Conservation (phyloP, 2,113 vertebrate species). For the Dascyllus trimaculatus region DNA sequence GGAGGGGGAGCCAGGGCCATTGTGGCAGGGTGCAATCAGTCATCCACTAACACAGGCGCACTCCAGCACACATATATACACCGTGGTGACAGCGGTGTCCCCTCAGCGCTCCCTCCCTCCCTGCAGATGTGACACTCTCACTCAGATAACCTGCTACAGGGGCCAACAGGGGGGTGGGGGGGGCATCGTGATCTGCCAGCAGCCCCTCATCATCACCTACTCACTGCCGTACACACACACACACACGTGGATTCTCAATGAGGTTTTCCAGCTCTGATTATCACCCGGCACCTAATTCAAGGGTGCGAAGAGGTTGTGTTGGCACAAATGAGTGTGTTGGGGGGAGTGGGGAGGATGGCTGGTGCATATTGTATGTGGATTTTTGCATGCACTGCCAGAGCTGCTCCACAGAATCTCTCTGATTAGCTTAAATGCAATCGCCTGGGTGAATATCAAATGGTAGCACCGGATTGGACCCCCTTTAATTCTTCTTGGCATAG, state of each 20-base stretch:
- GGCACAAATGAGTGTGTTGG: constrained; percentile 38
- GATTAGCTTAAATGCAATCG: constrained; percentile 42
- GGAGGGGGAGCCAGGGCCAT: constrained; percentile 59
- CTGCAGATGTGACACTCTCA: constrained; percentile 72
- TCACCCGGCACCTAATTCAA: constrained; percentile 56
- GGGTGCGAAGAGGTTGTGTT: constrained; percentile 57
- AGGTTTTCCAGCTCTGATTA: constrained; percentile 51
- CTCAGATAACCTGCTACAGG: constrained; percentile 71
- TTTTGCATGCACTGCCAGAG: constrained; percentile 29
- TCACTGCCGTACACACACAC: constrained; percentile 10
- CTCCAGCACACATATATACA: constrained; percentile 40
- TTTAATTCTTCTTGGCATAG: no score
- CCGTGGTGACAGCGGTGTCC: constrained; percentile 62
- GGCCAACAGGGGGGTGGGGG: constrained; percentile 45
- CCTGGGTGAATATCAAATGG: constrained; percentile 4
- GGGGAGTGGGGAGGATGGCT: neutral
- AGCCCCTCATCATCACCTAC: constrained; percentile 63
- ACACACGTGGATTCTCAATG: constrained; percentile 30
- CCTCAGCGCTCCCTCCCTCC: constrained; percentile 52
- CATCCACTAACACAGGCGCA: constrained; percentile 68
- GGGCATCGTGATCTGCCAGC: constrained; percentile 65
- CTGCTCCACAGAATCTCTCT: constrained; percentile 22
- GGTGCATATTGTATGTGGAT: constrained; percentile 36
- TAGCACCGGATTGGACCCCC: neutral
- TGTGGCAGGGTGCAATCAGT: constrained; percentile 77